Percentiles rank a stretch among this genome's conserved stretches.
Conservation (phyloP, 1,140 invertebrate species). For the Drosophila watanabei region DNA sequence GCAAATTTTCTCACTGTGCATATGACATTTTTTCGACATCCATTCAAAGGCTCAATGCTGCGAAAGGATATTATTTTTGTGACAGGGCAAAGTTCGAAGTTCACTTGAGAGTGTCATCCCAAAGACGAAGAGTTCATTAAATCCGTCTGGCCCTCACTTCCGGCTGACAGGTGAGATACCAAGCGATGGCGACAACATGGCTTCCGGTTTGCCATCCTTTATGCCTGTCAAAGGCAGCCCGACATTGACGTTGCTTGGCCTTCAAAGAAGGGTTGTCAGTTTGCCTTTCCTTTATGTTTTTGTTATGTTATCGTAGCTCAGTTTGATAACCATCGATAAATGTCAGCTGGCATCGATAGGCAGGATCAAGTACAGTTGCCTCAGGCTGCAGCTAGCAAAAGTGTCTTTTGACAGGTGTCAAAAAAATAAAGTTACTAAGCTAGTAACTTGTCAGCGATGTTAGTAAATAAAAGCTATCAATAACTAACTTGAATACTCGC, state of each 20-base stretch:
- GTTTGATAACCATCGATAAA: constrained; percentile 18
- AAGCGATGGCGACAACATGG: neutral
- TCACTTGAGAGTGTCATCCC: constrained; percentile 33
- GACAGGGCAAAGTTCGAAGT: constrained; percentile 16
- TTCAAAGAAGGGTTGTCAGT: constrained; percentile 13
- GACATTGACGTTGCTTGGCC: constrained; percentile 27
- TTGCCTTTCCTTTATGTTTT: neutral
- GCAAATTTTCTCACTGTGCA: neutral
- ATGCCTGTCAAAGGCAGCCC: constrained; percentile 30
- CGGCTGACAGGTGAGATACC: constrained; percentile 33
- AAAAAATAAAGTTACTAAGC: neutral
- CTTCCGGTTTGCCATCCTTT: constrained; percentile 2
- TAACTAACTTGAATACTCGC: neutral
- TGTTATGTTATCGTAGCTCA: neutral
- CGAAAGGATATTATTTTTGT: constrained; percentile 8
- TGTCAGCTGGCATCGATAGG: constrained; percentile 17
- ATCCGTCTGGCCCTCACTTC: constrained; percentile 19
- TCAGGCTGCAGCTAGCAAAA: neutral
- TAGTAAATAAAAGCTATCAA: neutral
- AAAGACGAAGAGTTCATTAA: constrained; percentile 26
- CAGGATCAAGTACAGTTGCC: constrained; percentile 1
- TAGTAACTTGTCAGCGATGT: neutral
- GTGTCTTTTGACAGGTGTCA: neutral
- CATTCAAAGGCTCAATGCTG: constrained; percentile 14
- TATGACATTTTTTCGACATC: neutral